These are phyloP conservation scores for Martes martes DNA, from an alignment of 2,113 vertebrate species.

Conservation along the genomic window DNA sequence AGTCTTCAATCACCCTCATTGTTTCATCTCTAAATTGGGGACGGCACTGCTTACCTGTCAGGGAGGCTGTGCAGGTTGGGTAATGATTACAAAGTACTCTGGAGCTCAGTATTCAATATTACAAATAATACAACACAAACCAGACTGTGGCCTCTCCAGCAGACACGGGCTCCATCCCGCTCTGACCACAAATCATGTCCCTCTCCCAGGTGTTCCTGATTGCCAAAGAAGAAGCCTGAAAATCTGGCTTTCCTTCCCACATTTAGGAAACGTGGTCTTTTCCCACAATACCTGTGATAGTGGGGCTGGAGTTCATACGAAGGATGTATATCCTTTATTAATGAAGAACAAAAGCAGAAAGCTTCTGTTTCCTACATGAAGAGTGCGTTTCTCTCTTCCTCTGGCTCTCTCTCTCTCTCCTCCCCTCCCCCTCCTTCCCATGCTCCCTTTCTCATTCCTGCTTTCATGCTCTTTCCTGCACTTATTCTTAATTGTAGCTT, in stretches of 20 bases:
- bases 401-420: neutral
- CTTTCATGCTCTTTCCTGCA: neutral
- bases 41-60: neutral
- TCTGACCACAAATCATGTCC: slow-evolving; percentile 23
- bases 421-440: too few relatives aligned
- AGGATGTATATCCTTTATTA: neutral
- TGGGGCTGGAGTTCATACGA: neutral
- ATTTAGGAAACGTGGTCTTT: neutral
- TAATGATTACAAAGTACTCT: neutral
- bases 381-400: neutral
- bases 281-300: neutral
- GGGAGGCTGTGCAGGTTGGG: neutral
- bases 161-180: neutral
- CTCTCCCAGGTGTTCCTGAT: neutral
- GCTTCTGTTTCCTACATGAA: neutral
- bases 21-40: slow-evolving; percentile 21
- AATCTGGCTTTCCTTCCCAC: neutral
- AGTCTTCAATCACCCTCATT: neutral
- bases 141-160: neutral
- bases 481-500: neutral
- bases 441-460: neutral
- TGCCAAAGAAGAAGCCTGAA: neutral
- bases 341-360: neutral
- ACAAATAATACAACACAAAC: neutral
- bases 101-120: neutral